Percentiles rank a stretch among this genome's conserved stretches.
phyloP scores from a whole-genome alignment of 2,797 vertebrate species.

The Gephyroberyx darwinii region DNA sequence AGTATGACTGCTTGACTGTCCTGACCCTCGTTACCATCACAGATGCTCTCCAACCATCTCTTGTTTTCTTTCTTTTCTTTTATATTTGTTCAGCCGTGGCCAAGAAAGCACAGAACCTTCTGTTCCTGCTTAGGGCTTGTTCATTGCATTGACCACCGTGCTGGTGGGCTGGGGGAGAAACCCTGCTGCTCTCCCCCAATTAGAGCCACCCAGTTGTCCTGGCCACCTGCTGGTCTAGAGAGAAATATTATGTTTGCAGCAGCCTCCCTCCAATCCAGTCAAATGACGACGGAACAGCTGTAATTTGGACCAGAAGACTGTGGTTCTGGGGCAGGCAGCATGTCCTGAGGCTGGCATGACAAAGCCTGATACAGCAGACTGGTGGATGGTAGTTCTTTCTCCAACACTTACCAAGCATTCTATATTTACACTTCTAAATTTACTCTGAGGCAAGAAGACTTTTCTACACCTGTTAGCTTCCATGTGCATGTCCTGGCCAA shows the following conservation, averaged over 20 bases:
- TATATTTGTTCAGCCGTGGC: slow-evolving; percentile 4
- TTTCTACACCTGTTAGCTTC: not conserved
- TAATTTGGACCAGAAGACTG: not conserved
- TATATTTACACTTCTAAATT: too few relatives aligned
- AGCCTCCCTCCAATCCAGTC: slow-evolving; percentile 17
- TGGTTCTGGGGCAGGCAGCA: not conserved
- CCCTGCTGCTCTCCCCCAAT: slow-evolving; percentile 59
- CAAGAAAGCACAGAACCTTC: slow-evolving; percentile 1
- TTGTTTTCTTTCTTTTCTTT: not conserved
- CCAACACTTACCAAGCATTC: not conserved
- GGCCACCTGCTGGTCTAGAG: slow-evolving; percentile 37
- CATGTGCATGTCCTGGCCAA: not conserved
- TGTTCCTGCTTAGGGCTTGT: slow-evolving; percentile 19
- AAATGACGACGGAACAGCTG: slow-evolving; percentile 5
- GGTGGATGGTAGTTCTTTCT: not conserved
- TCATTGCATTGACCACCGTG: slow-evolving; percentile 29
- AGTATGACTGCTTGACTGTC: not conserved
- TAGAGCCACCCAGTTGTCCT: slow-evolving; percentile 43
- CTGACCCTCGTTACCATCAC: not conserved
- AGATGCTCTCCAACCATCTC: not conserved
- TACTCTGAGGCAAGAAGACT: too few relatives aligned
- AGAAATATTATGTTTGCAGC: slow-evolving; percentile 32
- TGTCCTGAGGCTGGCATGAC: not conserved
- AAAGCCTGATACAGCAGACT: slow-evolving; percentile 14
- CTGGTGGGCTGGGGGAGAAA: slow-evolving; percentile 38